Percentiles rank a stretch among this genome's conserved stretches.
Conservation (phyloP, 1,140 invertebrate species). For the Hyposmocoma kahamanoa region DNA sequence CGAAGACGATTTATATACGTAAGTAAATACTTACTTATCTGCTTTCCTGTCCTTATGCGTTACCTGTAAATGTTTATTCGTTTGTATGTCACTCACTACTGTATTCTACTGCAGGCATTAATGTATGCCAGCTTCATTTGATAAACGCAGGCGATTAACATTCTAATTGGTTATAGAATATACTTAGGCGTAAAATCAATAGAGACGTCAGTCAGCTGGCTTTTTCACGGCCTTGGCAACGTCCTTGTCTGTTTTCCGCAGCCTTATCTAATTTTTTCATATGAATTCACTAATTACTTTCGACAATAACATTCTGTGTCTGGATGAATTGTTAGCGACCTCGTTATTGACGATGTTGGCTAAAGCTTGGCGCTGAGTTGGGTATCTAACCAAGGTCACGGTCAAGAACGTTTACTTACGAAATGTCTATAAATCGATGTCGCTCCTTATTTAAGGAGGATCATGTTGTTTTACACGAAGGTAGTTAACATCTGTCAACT, state of each 20-base stretch:
- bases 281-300: background rate
- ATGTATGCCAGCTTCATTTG: background rate
- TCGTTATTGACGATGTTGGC: background rate
- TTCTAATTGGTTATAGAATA: background rate
- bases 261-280: slow-evolving; percentile 2
- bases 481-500: background rate
- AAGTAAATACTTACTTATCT: slow-evolving; percentile 20
- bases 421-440: background rate
- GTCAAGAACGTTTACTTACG: background rate
- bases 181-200: background rate
- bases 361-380: no score
- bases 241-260: slow-evolving; percentile 24
- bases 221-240: slow-evolving; percentile 18
- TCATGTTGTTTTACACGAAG: background rate
- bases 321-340: background rate
- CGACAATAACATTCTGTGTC: background rate
- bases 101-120: background rate
- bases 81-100: background rate
- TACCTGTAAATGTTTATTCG: background rate
- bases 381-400: background rate
- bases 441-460: background rate
- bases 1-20: slow-evolving; percentile 52
- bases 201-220: slow-evolving; percentile 23
- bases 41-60: background rate
- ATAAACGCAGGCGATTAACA: background rate